phyloP scores from a whole-genome alignment of 35 echinoderm and acorn worm genomes.

The Hemicentrotus pulcherrimus region DNA sequence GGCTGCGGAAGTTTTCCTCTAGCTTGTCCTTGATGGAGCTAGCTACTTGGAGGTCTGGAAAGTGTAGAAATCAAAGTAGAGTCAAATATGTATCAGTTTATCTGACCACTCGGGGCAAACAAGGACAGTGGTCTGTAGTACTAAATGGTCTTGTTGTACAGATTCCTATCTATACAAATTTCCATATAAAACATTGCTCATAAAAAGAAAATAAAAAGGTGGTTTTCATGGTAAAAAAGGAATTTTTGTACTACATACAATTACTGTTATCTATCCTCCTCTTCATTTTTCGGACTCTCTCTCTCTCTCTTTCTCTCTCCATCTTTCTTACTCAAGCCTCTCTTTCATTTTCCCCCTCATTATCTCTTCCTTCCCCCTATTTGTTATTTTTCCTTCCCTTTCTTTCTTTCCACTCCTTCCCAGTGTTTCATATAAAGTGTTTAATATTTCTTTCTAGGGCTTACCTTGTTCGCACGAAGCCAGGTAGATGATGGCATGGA shows the following conservation, averaged over 20 bases:
- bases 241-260: too few species aligned
- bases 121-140: neutral
- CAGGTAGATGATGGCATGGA: conserved; percentile 96
- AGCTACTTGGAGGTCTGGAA: conserved; percentile 91
- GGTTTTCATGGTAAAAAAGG: too few species aligned
- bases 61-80: neutral
- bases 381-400: too few species aligned
- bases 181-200: too few species aligned
- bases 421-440: too few species aligned
- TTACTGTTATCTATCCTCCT: too few species aligned
- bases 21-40: conserved; percentile 92
- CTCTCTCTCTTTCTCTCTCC: too few species aligned
- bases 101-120: neutral
- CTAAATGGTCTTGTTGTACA: neutral
- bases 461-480: conserved; percentile 82
- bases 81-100: neutral
- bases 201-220: too few species aligned
- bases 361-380: too few species aligned
- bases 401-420: too few species aligned
- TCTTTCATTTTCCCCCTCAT: neutral
- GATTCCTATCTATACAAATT: too few species aligned
- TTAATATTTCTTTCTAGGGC: too few species aligned
- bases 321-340: neutral
- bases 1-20: conserved; percentile 93
- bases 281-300: neutral